These are phyloP conservation scores for Halcyon leucocephala DNA, from an alignment of 2,797 vertebrate species.

Conservation along the genomic window DNA sequence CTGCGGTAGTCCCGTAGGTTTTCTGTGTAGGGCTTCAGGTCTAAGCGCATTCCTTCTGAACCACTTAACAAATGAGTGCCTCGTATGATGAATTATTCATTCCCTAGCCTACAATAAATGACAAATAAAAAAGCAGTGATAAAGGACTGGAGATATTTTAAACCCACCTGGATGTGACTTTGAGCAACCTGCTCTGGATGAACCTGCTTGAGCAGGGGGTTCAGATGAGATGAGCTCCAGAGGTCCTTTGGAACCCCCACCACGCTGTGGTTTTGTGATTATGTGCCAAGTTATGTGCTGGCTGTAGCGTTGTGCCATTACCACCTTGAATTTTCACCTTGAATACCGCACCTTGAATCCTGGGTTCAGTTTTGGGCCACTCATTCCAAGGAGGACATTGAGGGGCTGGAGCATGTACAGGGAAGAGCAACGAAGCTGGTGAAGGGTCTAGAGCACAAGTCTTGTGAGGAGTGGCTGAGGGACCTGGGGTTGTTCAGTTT, in stretches of 20 bases:
- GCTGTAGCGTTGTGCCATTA: neutral
- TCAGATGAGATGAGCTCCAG: neutral
- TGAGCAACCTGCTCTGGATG: neutral
- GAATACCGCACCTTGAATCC: too few species aligned
- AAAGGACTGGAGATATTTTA: neutral
- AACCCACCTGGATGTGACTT: neutral
- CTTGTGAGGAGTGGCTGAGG: too few species aligned
- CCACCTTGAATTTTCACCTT: too few species aligned
- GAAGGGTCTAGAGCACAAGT: too few species aligned
- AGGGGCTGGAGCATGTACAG: too few species aligned
- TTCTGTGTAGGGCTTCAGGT: neutral
- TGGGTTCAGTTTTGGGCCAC: too few species aligned
- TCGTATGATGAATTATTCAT: neutral
- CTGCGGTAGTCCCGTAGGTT: fast-evolving
- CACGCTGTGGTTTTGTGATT: neutral
- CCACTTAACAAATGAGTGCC: neutral
- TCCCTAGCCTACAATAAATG: neutral
- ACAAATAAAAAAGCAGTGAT: neutral
- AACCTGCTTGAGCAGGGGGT: neutral
- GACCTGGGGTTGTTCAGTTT: too few species aligned
- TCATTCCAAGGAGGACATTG: too few species aligned
- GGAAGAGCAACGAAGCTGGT: too few species aligned
- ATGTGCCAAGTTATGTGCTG: neutral
- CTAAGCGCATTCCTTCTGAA: neutral
- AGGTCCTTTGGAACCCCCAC: too few species aligned